phyloP scores from a whole-genome alignment of 2,888 invertebrate species.

The Hofmannophila pseudospretella region DNA sequence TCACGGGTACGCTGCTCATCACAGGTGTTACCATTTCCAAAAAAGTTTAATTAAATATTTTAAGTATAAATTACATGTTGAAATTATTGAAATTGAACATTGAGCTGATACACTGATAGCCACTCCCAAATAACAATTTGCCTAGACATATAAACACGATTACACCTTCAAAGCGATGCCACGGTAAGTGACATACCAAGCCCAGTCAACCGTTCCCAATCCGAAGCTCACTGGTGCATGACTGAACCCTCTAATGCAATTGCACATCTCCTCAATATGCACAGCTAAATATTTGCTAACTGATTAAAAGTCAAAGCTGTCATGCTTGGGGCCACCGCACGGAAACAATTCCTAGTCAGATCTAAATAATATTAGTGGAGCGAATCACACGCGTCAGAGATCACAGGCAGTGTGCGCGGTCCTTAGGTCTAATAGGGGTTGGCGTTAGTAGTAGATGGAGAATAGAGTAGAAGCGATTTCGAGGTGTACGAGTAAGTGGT shows the following conservation, averaged over 20 bases:
- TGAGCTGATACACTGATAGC: too few species aligned
- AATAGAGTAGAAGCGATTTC: background rate
- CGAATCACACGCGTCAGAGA: conserved; percentile 58
- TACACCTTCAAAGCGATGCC: conserved; percentile 43
- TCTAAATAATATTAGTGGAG: conserved; percentile 69
- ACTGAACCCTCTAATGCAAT: conserved; percentile 56
- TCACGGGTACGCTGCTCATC: too few species aligned
- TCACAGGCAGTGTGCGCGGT: conserved; percentile 43
- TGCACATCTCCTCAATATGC: conserved; percentile 73
- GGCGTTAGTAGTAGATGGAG: conserved; percentile 2
- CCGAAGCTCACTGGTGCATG: conserved; percentile 39
- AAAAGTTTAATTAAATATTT: too few species aligned
- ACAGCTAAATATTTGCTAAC: conserved; percentile 65
- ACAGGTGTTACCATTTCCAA: too few species aligned
- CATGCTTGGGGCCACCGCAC: conserved; percentile 53
- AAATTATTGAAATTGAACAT: too few species aligned
- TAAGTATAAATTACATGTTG: too few species aligned
- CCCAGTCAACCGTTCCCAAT: conserved; percentile 39
- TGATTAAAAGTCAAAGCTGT: conserved; percentile 74
- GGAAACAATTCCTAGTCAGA: conserved; percentile 47
- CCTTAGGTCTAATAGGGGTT: conserved; percentile 4
- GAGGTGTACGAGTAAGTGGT: too few species aligned
- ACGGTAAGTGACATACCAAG: conserved; percentile 27
- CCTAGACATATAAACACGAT: background rate
- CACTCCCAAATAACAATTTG: too few species aligned